Evolutionary conservation across 1,140 invertebrate genomes (phyloP).

Genomic region (Chymomyza costata): DNA sequence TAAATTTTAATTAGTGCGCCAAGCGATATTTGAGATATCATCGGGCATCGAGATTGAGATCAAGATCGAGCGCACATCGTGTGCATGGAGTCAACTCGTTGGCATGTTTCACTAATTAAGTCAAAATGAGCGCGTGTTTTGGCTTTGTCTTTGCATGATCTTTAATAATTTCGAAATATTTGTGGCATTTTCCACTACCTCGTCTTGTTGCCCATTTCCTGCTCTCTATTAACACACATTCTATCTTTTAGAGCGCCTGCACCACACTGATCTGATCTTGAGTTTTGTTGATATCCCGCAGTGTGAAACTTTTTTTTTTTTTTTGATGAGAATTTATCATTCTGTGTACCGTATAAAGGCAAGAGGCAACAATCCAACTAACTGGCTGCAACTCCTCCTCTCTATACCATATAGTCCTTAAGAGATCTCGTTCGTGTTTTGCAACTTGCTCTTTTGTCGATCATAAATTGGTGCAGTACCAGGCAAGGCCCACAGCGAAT

Average conservation of each 20-base stretch:
- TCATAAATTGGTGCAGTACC: slow-evolving; percentile 67
- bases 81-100: slow-evolving; percentile 10
- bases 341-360: not conserved
- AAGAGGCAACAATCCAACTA: slow-evolving; percentile 1
- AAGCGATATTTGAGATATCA: slow-evolving; percentile 61
- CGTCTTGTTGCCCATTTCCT: slow-evolving; percentile 17
- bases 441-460: slow-evolving; percentile 50
- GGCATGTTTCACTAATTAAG: slow-evolving; percentile 70
- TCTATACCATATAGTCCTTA: not conserved
- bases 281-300: slow-evolving; percentile 58
- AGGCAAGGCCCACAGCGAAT: slow-evolving; percentile 16
- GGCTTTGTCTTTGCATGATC: slow-evolving; percentile 56
- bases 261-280: slow-evolving; percentile 47
- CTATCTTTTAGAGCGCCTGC: not conserved
- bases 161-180: slow-evolving; percentile 71
- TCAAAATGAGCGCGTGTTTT: slow-evolving; percentile 65
- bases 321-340: slow-evolving; percentile 73
- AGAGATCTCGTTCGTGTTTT: not conserved
- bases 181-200: slow-evolving; percentile 23
- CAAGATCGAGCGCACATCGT: slow-evolving; percentile 17
- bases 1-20: slow-evolving; percentile 66
- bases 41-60: slow-evolving; percentile 54
- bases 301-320: slow-evolving; percentile 69
- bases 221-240: not conserved
- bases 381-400: too few species aligned